These are phyloP conservation scores for Rousettus madagascariensis DNA, from an alignment of 2,797 vertebrate species.

Conservation along the genomic window DNA sequence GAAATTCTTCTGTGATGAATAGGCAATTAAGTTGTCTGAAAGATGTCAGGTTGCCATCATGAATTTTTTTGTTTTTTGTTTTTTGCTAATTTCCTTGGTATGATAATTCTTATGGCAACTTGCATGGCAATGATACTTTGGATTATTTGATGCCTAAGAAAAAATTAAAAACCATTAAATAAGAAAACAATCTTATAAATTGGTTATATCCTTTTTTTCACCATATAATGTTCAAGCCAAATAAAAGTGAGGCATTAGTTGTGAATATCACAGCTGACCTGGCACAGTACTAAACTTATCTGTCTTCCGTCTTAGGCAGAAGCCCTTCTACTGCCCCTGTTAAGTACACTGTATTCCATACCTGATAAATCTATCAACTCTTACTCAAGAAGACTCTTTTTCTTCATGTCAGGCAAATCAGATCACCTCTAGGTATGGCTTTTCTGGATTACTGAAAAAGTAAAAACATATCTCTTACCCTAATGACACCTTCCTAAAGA, in stretches of 20 bases:
- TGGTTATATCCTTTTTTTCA: not conserved
- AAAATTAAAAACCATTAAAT: not conserved
- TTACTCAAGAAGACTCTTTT: not conserved
- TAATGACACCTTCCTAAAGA: not conserved
- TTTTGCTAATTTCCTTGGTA: not conserved
- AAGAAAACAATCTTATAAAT: not conserved
- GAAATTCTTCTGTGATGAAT: conserved; percentile 1
- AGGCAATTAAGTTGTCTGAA: not conserved
- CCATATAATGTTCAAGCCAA: not conserved
- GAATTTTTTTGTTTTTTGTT: not conserved
- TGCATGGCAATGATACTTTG: conserved; percentile 5
- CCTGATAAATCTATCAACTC: not conserved
- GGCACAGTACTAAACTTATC: not conserved
- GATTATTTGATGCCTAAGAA: conserved; percentile 29
- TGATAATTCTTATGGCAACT: not conserved
- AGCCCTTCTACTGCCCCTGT: not conserved
- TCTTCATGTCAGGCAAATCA: not conserved
- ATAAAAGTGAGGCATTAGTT: not conserved
- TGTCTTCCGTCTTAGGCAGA: not conserved
- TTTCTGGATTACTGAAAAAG: not conserved
- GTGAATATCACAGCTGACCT: not conserved
- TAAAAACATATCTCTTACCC: not conserved
- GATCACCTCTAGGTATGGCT: not conserved
- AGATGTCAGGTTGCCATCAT: not conserved
- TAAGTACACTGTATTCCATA: not conserved